A percentile compares a stretch with the other conserved stretches of the same genome.
phyloP scores from a whole-genome alignment of 2,888 invertebrate genomes.

The Oxyteleia sp. region DNA sequence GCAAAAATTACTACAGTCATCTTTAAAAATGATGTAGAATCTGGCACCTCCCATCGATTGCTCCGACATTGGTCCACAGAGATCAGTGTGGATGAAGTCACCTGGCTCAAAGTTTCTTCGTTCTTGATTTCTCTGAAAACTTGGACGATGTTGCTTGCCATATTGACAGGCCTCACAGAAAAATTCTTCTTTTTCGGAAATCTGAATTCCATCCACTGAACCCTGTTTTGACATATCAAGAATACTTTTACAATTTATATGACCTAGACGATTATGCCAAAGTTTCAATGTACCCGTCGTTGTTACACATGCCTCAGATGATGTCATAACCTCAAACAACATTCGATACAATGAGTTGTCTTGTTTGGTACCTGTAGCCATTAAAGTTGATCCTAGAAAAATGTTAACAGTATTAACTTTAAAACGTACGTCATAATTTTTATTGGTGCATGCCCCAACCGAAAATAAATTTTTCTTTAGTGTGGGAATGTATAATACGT shows the following conservation, averaged over 20 bases:
- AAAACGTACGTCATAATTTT: background rate
- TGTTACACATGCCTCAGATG: slow-evolving; percentile 15
- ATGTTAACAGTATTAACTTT: background rate
- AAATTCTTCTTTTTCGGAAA: slow-evolving; percentile 10
- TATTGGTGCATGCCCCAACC: slow-evolving; percentile 39
- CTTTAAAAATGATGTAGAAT: slow-evolving; percentile 69
- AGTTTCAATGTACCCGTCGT: background rate
- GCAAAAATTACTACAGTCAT: slow-evolving; percentile 62
- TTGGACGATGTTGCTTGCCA: slow-evolving; percentile 26
- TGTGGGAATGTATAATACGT: slow-evolving; percentile 44
- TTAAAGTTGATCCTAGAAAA: background rate
- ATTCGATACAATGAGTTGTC: slow-evolving; percentile 24
- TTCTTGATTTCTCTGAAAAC: slow-evolving; percentile 10
- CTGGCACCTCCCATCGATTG: slow-evolving; percentile 56
- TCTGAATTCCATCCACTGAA: background rate
- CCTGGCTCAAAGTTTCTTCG: slow-evolving; percentile 1
- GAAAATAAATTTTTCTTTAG: slow-evolving; percentile 59
- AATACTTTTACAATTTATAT: slow-evolving; percentile 4
- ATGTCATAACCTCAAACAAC: background rate
- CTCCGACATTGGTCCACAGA: slow-evolving; percentile 74
- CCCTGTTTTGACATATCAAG: background rate
- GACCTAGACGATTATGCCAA: slow-evolving; percentile 54
- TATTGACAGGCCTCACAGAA: slow-evolving; percentile 52
- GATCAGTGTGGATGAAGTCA: slow-evolving; percentile 65
- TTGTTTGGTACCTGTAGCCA: slow-evolving; percentile 4